These are phyloP conservation scores for Eupithecia abbreviata DNA, from an alignment of 2,888 invertebrate species.

Conservation along the genomic window DNA sequence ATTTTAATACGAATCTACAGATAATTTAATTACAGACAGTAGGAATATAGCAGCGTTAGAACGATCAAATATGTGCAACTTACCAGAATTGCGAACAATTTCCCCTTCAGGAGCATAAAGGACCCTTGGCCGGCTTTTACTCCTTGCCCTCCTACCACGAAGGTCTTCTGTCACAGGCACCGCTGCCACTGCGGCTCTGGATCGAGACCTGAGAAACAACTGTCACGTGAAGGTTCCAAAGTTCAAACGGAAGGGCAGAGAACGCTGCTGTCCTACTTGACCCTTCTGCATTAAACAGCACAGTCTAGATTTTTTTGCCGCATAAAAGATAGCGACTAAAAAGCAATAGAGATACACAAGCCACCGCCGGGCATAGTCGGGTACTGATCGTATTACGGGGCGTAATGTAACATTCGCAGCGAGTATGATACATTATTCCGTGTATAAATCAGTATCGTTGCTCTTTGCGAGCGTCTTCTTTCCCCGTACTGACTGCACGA, in stretches of 20 bases:
- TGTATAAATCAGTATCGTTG: no score
- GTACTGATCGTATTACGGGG: no score
- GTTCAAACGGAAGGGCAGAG: neutral
- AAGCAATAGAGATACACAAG: neutral
- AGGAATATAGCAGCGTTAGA: neutral
- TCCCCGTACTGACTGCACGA: no score
- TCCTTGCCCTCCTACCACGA: slow-evolving; percentile 86
- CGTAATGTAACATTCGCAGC: no score
- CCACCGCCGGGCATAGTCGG: no score
- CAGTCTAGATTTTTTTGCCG: neutral
- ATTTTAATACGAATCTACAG: no score
- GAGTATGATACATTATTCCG: no score
- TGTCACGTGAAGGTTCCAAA: neutral
- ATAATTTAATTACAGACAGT: no score
- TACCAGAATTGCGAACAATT: slow-evolving; percentile 89
- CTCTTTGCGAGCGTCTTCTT: no score
- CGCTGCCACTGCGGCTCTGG: slow-evolving; percentile 74
- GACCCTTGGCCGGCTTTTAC: slow-evolving; percentile 93
- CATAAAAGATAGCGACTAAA: neutral
- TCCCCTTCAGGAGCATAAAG: slow-evolving; percentile 93
- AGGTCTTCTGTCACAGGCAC: slow-evolving; percentile 70
- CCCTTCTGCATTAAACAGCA: neutral
- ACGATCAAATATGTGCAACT: neutral
- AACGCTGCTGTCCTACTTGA: neutral
- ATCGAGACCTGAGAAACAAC: slow-evolving; percentile 63